Evolutionary conservation across 2,888 invertebrate species (phyloP).

Genomic region (Sarcophaga carnaria): DNA sequence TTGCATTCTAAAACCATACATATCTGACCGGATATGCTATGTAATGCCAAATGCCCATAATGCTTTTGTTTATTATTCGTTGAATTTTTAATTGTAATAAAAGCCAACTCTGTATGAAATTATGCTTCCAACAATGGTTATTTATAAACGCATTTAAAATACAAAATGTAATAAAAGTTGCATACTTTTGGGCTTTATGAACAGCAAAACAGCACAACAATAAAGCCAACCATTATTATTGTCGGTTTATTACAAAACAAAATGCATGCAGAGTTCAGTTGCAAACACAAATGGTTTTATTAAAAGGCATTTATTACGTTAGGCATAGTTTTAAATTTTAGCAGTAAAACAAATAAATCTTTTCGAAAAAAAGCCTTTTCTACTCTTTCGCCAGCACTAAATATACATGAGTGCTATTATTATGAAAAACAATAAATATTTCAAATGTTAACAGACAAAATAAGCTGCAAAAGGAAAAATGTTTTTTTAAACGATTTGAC

Average conservation of each 20-base stretch:
- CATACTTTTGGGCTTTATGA: constrained; percentile 38
- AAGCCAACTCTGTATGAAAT: constrained; percentile 44
- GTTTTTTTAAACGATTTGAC: too few relatives aligned
- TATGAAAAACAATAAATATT: too few relatives aligned
- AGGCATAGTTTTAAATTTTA: not conserved
- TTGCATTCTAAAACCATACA: constrained; percentile 5
- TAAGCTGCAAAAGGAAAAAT: too few relatives aligned
- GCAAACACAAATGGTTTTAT: not conserved
- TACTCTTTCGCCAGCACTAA: too few relatives aligned
- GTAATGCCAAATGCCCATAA: not conserved
- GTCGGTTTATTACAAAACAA: constrained; percentile 11
- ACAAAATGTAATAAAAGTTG: constrained; percentile 27
- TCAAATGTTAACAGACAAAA: too few relatives aligned
- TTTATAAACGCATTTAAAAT: constrained; percentile 44
- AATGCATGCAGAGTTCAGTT: not conserved
- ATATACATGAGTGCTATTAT: too few relatives aligned
- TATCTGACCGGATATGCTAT: not conserved
- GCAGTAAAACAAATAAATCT: not conserved
- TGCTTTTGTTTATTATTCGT: not conserved
- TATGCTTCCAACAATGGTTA: constrained; percentile 1
- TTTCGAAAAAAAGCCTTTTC: not conserved
- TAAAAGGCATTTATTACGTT: not conserved
- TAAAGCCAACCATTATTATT: constrained; percentile 38
- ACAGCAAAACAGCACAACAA: not conserved
- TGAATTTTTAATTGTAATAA: constrained; percentile 38